These are phyloP conservation scores for Emydoidea blandingii DNA, from an alignment of 2,797 vertebrate species.

Conservation along the genomic window DNA sequence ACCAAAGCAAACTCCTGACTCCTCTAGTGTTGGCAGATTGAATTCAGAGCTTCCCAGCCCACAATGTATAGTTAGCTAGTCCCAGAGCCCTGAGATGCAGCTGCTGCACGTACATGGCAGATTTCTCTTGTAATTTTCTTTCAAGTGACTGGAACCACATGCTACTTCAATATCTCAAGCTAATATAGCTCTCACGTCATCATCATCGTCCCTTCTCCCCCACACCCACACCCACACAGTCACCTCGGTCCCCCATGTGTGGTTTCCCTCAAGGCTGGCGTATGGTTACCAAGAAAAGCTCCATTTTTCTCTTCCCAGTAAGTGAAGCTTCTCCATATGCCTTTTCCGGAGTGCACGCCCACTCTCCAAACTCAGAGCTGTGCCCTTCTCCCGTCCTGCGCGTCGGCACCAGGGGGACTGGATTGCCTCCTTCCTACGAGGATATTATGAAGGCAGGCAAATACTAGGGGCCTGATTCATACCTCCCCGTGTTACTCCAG, in stretches of 20 bases:
- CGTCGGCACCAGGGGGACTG: not conserved
- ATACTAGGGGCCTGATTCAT: not conserved
- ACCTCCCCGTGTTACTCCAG: not conserved
- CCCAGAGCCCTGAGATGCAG: not conserved
- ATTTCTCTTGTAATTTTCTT: not conserved
- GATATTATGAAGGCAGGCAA: constrained; percentile 71
- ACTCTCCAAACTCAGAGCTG: not conserved
- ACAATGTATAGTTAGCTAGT: too few relatives aligned
- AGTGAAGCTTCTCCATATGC: constrained; percentile 34
- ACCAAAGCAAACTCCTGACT: constrained; percentile 4
- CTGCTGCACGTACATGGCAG: not conserved
- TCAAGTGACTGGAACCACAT: not conserved
- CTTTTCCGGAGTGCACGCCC: not conserved
- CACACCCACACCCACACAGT: not conserved
- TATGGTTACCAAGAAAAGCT: not conserved
- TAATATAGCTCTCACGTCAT: not conserved
- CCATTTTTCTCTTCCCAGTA: constrained; percentile 69
- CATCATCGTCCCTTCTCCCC: too few relatives aligned
- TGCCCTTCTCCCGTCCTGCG: not conserved
- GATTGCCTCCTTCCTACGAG: constrained; percentile 80
- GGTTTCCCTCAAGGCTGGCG: not conserved
- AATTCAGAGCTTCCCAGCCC: not conserved
- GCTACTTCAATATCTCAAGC: not conserved
- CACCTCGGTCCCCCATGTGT: not conserved
- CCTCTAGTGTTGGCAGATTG: constrained; percentile 3